These are phyloP conservation scores for Opisthocomus hoazin DNA, from an alignment of 2,113 vertebrate genomes.

Conservation along the genomic window DNA sequence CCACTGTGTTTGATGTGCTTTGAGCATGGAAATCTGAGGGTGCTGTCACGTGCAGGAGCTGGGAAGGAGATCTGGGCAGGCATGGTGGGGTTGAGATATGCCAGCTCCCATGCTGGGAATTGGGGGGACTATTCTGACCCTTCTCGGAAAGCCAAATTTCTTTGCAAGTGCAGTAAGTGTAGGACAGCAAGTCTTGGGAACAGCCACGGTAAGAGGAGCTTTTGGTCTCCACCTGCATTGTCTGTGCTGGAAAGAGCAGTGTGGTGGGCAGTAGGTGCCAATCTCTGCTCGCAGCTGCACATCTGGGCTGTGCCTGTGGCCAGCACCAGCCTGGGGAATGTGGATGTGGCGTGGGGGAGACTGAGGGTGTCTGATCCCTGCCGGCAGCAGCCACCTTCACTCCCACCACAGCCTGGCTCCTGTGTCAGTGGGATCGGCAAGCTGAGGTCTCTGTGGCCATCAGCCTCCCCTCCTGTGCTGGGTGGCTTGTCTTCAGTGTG, in stretches of 20 bases:
- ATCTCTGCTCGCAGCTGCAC: not conserved
- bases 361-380: not conserved
- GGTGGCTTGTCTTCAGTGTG: not conserved
- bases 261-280: not conserved
- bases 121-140: not conserved
- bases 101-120: fast-evolving
- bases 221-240: not conserved
- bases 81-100: not conserved
- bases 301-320: not conserved
- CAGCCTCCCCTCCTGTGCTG: not conserved
- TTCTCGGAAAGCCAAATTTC: not conserved
- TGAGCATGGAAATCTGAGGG: not conserved
- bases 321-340: not conserved
- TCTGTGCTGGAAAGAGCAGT: not conserved
- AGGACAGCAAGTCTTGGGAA: not conserved
- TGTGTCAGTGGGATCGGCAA: not conserved
- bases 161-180: not conserved
- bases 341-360: not conserved
- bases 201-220: not conserved
- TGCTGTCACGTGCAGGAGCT: not conserved
- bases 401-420: not conserved
- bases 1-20: not conserved
- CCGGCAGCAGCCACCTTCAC: not conserved
- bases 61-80: not conserved
- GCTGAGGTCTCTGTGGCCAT: not conserved